phyloP scores from a whole-genome alignment of 1,140 invertebrate species.

The Aphelinus certus region DNA sequence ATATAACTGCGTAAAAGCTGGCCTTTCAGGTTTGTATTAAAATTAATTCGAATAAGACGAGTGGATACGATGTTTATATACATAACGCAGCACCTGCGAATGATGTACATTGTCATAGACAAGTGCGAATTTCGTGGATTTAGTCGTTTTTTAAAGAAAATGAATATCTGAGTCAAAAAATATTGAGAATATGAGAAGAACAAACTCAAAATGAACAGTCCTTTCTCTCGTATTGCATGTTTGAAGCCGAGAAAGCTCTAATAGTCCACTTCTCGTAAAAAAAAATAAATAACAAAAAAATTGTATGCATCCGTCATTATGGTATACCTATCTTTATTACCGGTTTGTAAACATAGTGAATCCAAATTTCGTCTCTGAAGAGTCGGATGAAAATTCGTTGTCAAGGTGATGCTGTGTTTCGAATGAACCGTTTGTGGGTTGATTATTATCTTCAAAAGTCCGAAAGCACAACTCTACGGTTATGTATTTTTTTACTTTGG shows the following conservation, averaged over 20 bases:
- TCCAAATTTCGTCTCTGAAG: slow-evolving; percentile 14
- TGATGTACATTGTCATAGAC: slow-evolving; percentile 36
- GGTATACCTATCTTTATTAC: slow-evolving; percentile 31
- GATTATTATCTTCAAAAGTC: neutral
- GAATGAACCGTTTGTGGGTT: neutral
- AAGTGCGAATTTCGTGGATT: slow-evolving; percentile 36
- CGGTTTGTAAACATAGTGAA: slow-evolving; percentile 22
- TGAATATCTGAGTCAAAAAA: slow-evolving; percentile 28
- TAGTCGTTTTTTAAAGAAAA: slow-evolving; percentile 37
- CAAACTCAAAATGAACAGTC: slow-evolving; percentile 1
- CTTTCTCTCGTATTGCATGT: slow-evolving; percentile 30
- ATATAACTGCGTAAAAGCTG: slow-evolving; percentile 54
- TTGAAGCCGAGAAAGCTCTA: slow-evolving; percentile 2
- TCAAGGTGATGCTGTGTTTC: neutral
- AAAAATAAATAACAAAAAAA: slow-evolving; percentile 10
- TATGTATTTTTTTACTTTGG: neutral
- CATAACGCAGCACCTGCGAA: slow-evolving; percentile 33
- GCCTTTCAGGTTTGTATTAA: slow-evolving; percentile 57
- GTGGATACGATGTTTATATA: slow-evolving; percentile 28
- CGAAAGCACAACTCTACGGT: neutral
- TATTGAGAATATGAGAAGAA: neutral
- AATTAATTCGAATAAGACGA: slow-evolving; percentile 47
- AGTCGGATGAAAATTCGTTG: slow-evolving; percentile 22
- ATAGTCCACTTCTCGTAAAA: slow-evolving; percentile 18
- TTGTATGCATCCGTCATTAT: slow-evolving; percentile 16